Base-by-base conservation (phyloP, 2,888 invertebrate species). In the Trichopria drosophilae region DNA sequence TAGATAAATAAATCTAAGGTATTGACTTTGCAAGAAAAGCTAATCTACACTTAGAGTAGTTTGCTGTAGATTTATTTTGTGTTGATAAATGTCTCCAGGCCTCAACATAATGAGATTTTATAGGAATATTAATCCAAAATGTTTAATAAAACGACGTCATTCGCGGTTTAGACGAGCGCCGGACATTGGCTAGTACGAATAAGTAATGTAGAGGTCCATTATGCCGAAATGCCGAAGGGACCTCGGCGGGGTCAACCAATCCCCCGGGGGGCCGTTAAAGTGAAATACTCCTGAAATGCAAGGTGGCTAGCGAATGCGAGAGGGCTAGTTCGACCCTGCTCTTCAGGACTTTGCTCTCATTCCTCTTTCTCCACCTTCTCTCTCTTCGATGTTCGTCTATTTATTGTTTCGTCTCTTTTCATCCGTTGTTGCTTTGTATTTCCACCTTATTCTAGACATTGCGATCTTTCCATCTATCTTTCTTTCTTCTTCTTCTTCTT, bases 281-380 rank as follows among this genome's bases (percentile, higher is more conserved):
- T 74, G 74, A 75, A 75, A 75, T 75, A 75, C 74, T 73, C 66
- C 67, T 67, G 71, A 74, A n/a, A 75, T 74, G 73, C 69, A 75
- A 74, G 75, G 74, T 74, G 72, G 71, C 71, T 61, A 63, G 57
- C 61, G 65, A 45, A 34, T 10, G 24, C 42, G 22, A 42, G 23
- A 15, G 12, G 41, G 41, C 47, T 35, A 24, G 31, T 35, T 26
- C 36, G 28, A 29, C n/a, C 35, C 31, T 29, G 42, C 28, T 23
- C 19, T 34, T 26, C 10, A 23, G 16, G 19, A 19, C 31, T 28
- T 43, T 41, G 41, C 44, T 39, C 26, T 50, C 53, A 54, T 43
- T 53, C 42, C 44, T 16, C 28, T 28, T 20, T 40, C 29, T 41
- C 48, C 55, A 46, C 49, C 23, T 48, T 51, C 39, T 46, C 39